phyloP scores from a whole-genome alignment of 92 coral and sea anemone genomes.

The Epizoanthus illoricatus region DNA sequence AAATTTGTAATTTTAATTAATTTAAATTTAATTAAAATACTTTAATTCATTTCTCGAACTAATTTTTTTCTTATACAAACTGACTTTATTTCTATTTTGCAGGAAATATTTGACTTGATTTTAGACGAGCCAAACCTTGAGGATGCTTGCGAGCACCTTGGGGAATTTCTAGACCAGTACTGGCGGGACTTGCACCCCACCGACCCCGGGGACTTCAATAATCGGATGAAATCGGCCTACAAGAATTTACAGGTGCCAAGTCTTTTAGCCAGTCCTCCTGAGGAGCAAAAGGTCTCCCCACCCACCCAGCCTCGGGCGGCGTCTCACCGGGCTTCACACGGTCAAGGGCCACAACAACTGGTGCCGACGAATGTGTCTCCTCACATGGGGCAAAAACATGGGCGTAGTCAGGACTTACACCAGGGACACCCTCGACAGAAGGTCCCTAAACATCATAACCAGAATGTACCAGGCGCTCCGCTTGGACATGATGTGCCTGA shows the following conservation, averaged over 20 bases:
- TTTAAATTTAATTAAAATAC: background rate
- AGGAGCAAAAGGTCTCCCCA: constrained; percentile 14
- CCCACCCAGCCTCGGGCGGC: background rate
- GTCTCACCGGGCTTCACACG: constrained; percentile 23
- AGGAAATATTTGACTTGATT: constrained; percentile 93
- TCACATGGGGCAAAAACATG: constrained; percentile 33
- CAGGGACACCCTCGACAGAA: constrained; percentile 23
- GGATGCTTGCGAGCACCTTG: constrained; percentile 95
- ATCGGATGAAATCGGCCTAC: constrained; percentile 53
- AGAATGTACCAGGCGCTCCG: background rate
- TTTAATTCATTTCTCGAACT: background rate
- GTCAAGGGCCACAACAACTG: constrained; percentile 17
- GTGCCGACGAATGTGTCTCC: constrained; percentile 33
- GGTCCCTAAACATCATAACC: constrained; percentile 25
- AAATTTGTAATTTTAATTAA: background rate
- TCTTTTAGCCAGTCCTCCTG: constrained; percentile 19
- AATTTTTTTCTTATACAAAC: background rate
- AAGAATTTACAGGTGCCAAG: constrained; percentile 41
- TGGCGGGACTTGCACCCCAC: constrained; percentile 90
- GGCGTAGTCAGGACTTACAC: background rate
- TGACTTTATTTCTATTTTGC: background rate
- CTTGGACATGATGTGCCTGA: constrained; percentile 22
- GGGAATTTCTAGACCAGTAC: constrained; percentile 93
- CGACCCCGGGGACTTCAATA: constrained; percentile 62
- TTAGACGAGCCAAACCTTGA: constrained; percentile 95